Percentiles rank a stretch among this genome's conserved stretches.
Evolutionary conservation across 2,113 vertebrate genomes (phyloP).

Genomic region (Neotoma lepida): DNA sequence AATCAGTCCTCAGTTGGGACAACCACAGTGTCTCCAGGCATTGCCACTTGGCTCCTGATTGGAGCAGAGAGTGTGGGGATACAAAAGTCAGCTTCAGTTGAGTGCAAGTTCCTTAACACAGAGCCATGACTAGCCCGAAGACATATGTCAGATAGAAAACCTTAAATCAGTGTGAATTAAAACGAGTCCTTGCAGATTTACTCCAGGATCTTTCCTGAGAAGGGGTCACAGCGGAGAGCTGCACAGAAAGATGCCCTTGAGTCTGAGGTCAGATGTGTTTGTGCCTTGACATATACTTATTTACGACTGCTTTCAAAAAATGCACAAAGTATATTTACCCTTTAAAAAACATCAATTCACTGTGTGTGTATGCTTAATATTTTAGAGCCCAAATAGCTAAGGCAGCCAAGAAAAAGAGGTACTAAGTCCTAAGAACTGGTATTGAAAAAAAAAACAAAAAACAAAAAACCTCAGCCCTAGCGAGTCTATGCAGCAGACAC

Average conservation of each 20-base stretch:
- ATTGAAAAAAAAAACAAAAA: not conserved
- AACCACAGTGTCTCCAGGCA: not conserved
- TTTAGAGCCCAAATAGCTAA: conserved; percentile 24
- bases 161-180: conserved; percentile 12
- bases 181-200: not conserved
- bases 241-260: not conserved
- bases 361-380: not conserved
- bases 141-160: not conserved
- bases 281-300: not conserved
- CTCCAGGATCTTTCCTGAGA: not conserved
- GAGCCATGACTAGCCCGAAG: not conserved
- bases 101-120: not conserved
- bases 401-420: not conserved
- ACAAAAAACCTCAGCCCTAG: not conserved
- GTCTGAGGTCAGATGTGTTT: not conserved
- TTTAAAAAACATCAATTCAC: not conserved
- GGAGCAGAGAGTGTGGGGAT: not conserved
- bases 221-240: not conserved
- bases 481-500: not conserved
- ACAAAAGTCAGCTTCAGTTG: not conserved
- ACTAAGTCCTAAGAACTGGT: not conserved
- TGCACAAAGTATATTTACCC: not conserved
- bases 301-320: conserved; percentile 4
- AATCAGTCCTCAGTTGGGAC: not conserved
- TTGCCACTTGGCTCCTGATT: not conserved